Base-by-base conservation (phyloP, 2,888 invertebrate species). In the Conops quadrifasciatus region DNA sequence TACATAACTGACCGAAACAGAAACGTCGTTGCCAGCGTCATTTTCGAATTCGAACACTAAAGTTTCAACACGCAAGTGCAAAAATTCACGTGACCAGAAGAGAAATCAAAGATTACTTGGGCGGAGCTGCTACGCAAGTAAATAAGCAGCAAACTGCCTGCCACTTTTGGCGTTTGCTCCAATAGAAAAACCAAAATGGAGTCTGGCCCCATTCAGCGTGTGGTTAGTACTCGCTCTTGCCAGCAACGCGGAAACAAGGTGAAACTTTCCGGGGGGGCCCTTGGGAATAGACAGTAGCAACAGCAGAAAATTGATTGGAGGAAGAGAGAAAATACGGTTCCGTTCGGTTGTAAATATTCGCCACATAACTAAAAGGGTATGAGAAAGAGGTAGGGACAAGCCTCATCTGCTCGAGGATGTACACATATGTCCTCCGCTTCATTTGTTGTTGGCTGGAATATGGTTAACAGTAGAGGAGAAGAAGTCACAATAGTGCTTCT, bases 101-200 rank as follows among this genome's bases (percentile, higher is more conserved):
- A 72, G 58, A 45, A 16, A 49, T 24, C 47, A 9, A 49, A 62
- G 56, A 56, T 70, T 72, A 56, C 9, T 60, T 62, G 49, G 77
- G 76, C 76, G 76, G 77, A 76, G 76, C 51, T 24, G 51, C n/a
- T 13, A 7, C 58, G 24, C n/a, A 30, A 51, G 36, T 68, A 68
- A 28, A 53, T 68, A 60, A 28, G 15, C 15, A 64, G 51, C 3
- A 58, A 49, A 59, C 67, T 21, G 66, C n/a, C n/a, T n/a, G n/a
- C 21, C 77, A 71, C n/a, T 30, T 19, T 53, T 4, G 28, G 15
- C 49, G 24, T 36, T 43, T 60, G 45, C 81, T 80, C 83, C 85
- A 84, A 84, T 85, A 77, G 81, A 77, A 83, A 77, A 81, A 80
- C 77, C 80, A 84, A 85, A 84, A 84, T 84, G 84, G 84, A 84